Base-by-base conservation (phyloP, 2,797 vertebrate genomes). In the Macropus fuliginosus region DNA sequence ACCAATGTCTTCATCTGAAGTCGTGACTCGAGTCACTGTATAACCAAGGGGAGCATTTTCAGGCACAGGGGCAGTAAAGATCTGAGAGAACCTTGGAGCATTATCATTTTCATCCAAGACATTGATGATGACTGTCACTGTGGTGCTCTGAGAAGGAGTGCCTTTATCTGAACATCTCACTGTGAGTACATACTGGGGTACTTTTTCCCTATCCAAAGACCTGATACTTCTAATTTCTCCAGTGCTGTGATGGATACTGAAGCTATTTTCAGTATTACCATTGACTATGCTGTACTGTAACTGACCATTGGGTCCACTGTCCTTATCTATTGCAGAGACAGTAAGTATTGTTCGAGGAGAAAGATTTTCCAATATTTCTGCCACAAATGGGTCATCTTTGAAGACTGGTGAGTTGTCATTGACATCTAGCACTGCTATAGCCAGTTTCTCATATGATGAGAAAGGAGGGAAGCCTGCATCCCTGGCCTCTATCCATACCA, bases 101-200 rank as follows among this genome's bases (percentile, higher is more conserved):
- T 99, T 99, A 97, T 99, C 99, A 21, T 99, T 99, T 94, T 99
- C 99, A 98, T 99, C 99, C 97, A 99, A 98, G 24, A 99, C 99
- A 4, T 97, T 98, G 94, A 99, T 99, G 2, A 99, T 74, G 31
- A 99, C 99, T 97, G 98, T 99, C 2, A 99, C 99, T 0, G 98
- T 98, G 0, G 99, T 98, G 98, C 98, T 99, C 98, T 99, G 99
- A n/a, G 99, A 98, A 0, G 99, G 99, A 3, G 97, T 98, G 10
- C 99, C 99, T 56, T 99, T 99, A 98, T 99, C 99, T 0, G 99
- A 99, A 56, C 99, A 99, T 98, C 99, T 99, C 55, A 99, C 95
- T 6, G 98, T 99, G 93, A 99, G 98, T 0, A 96, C 97, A 96
- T 99, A 99, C 62, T 97, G 99, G 40, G 99, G 98, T 31, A 98